Conservation (phyloP, 2,888 invertebrate species). For the Barypeithes pellucidus region DNA sequence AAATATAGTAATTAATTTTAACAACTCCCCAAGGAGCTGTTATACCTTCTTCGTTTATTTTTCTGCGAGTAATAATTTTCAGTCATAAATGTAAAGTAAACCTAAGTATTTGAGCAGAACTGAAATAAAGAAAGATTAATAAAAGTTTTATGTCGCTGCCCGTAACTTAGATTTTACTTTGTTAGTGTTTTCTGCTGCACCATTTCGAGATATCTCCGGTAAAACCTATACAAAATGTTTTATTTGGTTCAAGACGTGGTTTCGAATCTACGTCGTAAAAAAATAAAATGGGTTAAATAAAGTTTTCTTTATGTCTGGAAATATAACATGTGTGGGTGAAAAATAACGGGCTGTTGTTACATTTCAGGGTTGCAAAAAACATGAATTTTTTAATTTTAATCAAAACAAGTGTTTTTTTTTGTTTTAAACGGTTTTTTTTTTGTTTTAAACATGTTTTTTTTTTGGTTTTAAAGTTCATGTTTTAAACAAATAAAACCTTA, state of each 20-base stretch:
- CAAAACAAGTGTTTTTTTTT: too few relatives aligned
- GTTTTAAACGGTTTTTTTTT: too few relatives aligned
- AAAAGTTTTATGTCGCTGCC: constrained; percentile 44
- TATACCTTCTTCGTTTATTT: not conserved
- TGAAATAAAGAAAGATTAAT: constrained; percentile 49
- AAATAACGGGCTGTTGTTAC: not conserved
- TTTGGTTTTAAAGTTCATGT: too few relatives aligned
- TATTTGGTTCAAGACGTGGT: constrained; percentile 19
- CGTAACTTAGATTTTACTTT: constrained; percentile 47
- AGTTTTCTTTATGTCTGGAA: not conserved
- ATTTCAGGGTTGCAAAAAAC: too few relatives aligned
- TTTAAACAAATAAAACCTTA: too few relatives aligned
- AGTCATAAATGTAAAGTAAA: constrained; percentile 35
- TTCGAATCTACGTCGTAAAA: not conserved
- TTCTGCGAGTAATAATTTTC: not conserved
- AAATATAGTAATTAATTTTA: not conserved
- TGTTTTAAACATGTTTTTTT: too few relatives aligned
- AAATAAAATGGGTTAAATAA: constrained; percentile 8
- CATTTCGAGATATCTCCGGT: constrained; percentile 40
- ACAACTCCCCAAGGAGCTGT: not conserved
- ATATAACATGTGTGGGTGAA: not conserved
- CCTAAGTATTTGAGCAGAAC: constrained; percentile 30
- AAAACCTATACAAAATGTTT: constrained; percentile 26
- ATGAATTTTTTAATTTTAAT: too few relatives aligned
- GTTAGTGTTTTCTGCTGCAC: constrained; percentile 38